Base-by-base conservation (phyloP, 2,113 vertebrate genomes). In the Thomomys bottae region DNA sequence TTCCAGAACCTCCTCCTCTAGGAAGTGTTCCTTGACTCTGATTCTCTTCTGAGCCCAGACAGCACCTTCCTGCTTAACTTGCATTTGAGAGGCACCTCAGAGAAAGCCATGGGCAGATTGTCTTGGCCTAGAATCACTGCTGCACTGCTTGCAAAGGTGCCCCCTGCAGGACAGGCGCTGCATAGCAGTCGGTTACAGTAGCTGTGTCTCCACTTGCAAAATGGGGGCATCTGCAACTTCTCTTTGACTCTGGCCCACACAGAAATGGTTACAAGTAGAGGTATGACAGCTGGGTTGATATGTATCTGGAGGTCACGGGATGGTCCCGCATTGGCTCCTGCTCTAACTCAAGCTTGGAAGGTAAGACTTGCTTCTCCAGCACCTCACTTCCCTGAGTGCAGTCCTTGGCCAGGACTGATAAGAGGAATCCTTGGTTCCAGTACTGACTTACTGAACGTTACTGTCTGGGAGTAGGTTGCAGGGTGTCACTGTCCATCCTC, bases 91-190 rank as follows among this genome's bases (percentile, higher is more conserved):
- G 70, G 54, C 61, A 75, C 66, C 45, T 42, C 40, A 20, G 24
- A 3, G 0, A 0, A 36, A 34, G 18, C 24, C 6, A 21, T 1
- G 63, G 7, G 1, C n/a, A 28, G 40, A 23, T 2, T 11, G 42
- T 40, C 23, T 75, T 82, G 70, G 78, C 20, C 24, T 73, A 18
- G 28, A 78, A 17, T 57, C 59, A 2, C 23, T 49, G 24, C 15
- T 78, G 61, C 75, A 15, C n/a, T 49, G 4, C 75, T 77, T 75
- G 71, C 61, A 57, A 20, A 59, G 36, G 40, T 2, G 8, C 34
- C 18, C 49, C 34, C 21, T 54, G 8, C 2, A 36, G 24, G 28
- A 89, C 0, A 0, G 14, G 12, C 20, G 9, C n/a, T 26, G 24
- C n/a, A 40, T 36, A 24, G 45, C 38, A 61, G 49, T 18, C 30